Percentiles rank a stretch among this genome's conserved stretches.
phyloP scores from a whole-genome alignment of 2,888 invertebrate species.

The Temnothorax unifasciatus region DNA sequence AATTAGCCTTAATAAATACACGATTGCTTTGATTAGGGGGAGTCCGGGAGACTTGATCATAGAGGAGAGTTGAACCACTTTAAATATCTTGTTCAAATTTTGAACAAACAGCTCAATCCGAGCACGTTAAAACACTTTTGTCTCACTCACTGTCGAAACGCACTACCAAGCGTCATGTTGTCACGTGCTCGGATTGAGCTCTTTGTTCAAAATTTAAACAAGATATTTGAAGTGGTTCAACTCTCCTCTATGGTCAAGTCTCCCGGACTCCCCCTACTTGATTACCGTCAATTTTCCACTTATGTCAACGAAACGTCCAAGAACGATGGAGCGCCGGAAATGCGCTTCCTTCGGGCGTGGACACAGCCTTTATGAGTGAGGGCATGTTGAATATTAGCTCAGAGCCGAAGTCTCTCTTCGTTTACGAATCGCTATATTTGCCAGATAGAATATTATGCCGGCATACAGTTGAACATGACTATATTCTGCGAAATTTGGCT shows the following conservation, averaged over 20 bases:
- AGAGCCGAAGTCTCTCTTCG: conserved; percentile 5
- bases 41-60: no score
- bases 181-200: no score
- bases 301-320: background rate
- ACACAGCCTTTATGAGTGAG: conserved; percentile 33
- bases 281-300: conserved; percentile 18
- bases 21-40: background rate
- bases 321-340: conserved; percentile 6
- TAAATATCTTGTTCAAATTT: no score
- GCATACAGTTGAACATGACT: background rate
- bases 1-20: background rate
- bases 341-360: conserved; percentile 33
- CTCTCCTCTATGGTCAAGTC: no score
- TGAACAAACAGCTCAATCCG: no score
- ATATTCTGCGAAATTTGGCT: conserved; percentile 15
- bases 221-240: no score
- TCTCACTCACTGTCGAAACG: no score
- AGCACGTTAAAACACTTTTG: no score
- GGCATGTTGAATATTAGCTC: conserved; percentile 37
- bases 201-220: no score
- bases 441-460: conserved; percentile 39
- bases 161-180: no score
- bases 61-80: no score
- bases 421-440: conserved; percentile 20
- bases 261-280: background rate